A percentile compares a stretch with the other conserved stretches of the same genome.
These are phyloP conservation scores for Lobophora halterata DNA, from an alignment of 2,888 invertebrate species.

Conservation along the genomic window DNA sequence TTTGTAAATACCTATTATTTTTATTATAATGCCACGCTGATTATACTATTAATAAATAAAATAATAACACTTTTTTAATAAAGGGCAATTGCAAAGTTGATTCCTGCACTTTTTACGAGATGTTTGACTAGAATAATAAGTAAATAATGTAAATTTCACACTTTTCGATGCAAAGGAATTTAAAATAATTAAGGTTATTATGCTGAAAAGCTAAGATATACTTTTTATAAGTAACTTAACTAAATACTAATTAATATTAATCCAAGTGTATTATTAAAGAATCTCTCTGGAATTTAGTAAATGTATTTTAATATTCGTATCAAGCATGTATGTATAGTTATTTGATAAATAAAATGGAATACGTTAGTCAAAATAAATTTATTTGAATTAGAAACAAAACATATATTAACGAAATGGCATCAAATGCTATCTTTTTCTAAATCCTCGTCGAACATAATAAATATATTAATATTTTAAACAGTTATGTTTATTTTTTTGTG, in stretches of 20 bases:
- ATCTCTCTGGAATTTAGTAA: constrained; percentile 27
- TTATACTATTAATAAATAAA: no score
- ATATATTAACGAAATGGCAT: constrained; percentile 10
- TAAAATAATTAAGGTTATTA: constrained; percentile 48
- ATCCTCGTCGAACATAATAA: no score
- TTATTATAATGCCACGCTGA: constrained; percentile 6
- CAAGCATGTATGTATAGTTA: background rate
- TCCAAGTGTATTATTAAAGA: constrained; percentile 14
- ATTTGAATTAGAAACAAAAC: no score
- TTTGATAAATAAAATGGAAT: no score
- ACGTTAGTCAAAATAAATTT: no score
- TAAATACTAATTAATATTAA: constrained; percentile 4
- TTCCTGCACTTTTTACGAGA: no score
- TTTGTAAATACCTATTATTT: constrained; percentile 13
- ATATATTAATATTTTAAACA: no score
- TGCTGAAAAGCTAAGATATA: constrained; percentile 31
- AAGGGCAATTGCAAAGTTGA: no score
- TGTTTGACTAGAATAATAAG: no score
- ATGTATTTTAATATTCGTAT: constrained; percentile 11
- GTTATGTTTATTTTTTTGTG: no score
- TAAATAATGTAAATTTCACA: constrained; percentile 47
- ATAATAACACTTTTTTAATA: no score
- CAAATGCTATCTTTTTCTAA: constrained; percentile 14
- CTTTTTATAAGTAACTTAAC: constrained; percentile 6
- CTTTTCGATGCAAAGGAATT: constrained; percentile 66